Base-by-base conservation (phyloP, 2,113 vertebrate species). In the Redunca redunca region DNA sequence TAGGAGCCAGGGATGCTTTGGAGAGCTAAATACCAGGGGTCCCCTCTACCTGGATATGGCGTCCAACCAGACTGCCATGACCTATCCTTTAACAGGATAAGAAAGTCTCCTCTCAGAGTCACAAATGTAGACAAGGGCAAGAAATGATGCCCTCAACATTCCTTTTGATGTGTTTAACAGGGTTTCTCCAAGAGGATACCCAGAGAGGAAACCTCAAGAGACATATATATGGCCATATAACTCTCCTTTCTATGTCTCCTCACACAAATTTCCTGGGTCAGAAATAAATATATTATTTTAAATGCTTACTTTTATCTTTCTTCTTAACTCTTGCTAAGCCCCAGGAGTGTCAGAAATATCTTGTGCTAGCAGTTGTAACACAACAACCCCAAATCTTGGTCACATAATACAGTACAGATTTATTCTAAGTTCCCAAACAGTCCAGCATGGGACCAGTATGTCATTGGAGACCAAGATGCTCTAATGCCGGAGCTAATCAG, bases 31-130 rank as follows among this genome's bases (percentile, higher is more conserved):
- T 26, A 15, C 23, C 26, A 33, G 36, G 14, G 4, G 1, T 25
- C 48, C 7, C 86, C 7, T 25, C 36, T 28, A 57, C 40, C 25
- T 87, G 7, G 58, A 83, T 11, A 26, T 25, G 21, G 43, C 6
- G 1, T 0, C 9, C 19, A 3, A 4, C 11, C 12, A 12, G 26
- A 23, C 13, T 19, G 36, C 50, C 21, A n/a, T 46, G 62, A 40
- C 33, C 19, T 77, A 13, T 53, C 19, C 55, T 96, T 94, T 33
- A 58, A 3, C 67, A 28, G 46, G 7, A 14, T 78, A 62, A 58
- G 25, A 86, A 85, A 46, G 23, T 50, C 33, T 93, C 57, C 52
- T 84, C 30, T 33, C 17, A n/a, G 43, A 25, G 6, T 77, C 40
- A 19, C 5, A 91, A 33, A 82, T 77, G 7, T 15, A 89, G 74